phyloP scores from a whole-genome alignment of 2,888 invertebrate genomes.

The Cenopis cana region DNA sequence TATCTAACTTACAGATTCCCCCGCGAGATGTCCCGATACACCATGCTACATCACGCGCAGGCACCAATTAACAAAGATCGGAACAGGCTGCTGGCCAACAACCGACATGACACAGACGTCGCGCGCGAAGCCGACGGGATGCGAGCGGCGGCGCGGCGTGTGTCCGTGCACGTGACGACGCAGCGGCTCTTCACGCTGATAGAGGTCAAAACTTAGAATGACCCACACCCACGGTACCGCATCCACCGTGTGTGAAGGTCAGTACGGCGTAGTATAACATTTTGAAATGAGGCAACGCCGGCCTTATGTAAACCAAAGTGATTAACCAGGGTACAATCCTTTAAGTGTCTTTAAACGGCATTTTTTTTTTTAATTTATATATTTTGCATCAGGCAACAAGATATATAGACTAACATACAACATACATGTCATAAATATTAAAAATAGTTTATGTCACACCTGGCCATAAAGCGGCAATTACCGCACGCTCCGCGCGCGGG shows the following conservation, averaged over 20 bases:
- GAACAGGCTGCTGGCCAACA: conserved; percentile 57
- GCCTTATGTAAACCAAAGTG: too few species aligned
- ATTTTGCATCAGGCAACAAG: too few species aligned
- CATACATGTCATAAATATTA: too few species aligned
- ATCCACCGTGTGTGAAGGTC: background rate
- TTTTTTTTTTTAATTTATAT: too few species aligned
- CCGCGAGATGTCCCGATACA: conserved; percentile 69
- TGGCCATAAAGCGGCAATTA: too few species aligned
- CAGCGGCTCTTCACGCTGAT: conserved; percentile 69
- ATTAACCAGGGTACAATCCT: too few species aligned
- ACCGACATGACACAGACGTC: conserved; percentile 43
- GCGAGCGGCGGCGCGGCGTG: conserved; percentile 50
- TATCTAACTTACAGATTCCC: conserved; percentile 61
- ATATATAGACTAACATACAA: too few species aligned
- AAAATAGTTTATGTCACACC: too few species aligned
- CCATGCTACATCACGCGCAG: conserved; percentile 71
- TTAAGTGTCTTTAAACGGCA: background rate
- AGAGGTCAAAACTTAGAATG: conserved; percentile 61
- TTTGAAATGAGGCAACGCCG: background rate
- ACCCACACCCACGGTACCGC: background rate
- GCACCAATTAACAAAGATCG: conserved; percentile 61
- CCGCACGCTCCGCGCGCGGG: too few species aligned
- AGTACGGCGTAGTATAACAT: background rate
- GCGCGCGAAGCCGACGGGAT: conserved; percentile 59
- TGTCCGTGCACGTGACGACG: conserved; percentile 50